phyloP scores from a whole-genome alignment of 2,797 vertebrate genomes.

The Amblyraja radiata region DNA sequence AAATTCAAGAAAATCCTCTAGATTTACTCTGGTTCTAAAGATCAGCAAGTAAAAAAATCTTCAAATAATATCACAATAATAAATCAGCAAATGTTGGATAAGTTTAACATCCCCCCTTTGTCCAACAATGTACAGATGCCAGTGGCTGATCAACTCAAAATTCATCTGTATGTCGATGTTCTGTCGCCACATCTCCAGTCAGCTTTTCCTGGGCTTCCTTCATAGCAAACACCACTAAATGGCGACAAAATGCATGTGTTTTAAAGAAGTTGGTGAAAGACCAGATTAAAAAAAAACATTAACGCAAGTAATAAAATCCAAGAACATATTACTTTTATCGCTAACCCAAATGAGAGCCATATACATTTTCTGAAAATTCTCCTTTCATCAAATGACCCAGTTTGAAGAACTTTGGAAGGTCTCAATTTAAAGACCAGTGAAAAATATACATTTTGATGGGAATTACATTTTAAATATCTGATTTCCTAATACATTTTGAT shows the following conservation, averaged over 20 bases:
- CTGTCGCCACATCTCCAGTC: slow-evolving; percentile 80
- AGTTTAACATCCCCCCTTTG: neutral
- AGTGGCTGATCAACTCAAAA: slow-evolving; percentile 50
- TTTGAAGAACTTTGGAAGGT: neutral
- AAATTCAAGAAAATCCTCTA: neutral
- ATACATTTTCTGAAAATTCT: neutral
- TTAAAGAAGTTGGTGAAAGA: neutral
- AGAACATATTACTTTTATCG: neutral
- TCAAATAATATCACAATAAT: neutral
- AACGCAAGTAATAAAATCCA: neutral
- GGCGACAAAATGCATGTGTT: slow-evolving; percentile 33
- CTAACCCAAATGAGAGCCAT: neutral
- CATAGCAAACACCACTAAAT: slow-evolving; percentile 81
- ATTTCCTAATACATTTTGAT: neutral
- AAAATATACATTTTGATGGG: neutral
- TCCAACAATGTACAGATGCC: neutral
- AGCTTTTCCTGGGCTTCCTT: slow-evolving; percentile 90
- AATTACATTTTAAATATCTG: neutral
- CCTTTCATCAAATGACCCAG: neutral
- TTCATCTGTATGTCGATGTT: slow-evolving; percentile 65
- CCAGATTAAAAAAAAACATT: neutral
- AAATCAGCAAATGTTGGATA: slow-evolving; percentile 11
- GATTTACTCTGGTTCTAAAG: neutral
- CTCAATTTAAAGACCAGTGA: neutral
- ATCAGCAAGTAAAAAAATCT: neutral